A percentile compares a stretch with the other conserved stretches of the same genome.
Evolutionary conservation across 2,797 vertebrate species (phyloP).

Genomic region (Danio tinwini): DNA sequence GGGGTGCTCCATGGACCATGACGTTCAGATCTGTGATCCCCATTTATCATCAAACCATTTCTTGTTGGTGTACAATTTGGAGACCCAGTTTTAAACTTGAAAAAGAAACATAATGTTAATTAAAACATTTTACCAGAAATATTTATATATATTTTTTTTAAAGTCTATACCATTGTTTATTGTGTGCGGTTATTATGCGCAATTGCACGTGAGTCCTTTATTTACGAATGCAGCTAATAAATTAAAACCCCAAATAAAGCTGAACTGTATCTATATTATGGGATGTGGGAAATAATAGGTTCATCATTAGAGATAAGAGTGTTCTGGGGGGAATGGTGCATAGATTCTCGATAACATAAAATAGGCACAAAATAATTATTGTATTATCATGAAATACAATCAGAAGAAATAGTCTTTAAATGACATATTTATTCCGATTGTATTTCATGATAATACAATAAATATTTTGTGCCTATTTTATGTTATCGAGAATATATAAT

Average conservation of each 20-base stretch:
- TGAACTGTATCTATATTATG: too few relatives aligned
- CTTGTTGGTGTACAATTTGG: background rate
- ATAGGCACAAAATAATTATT: too few relatives aligned
- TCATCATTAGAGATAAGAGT: background rate
- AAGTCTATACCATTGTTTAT: background rate
- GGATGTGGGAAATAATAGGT: background rate
- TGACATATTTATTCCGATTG: too few relatives aligned
- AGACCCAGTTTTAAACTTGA: background rate
- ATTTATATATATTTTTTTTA: too few relatives aligned
- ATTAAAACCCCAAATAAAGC: background rate
- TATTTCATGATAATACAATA: too few relatives aligned
- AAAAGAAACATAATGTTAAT: background rate
- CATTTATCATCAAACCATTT: background rate
- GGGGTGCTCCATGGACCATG: constrained; percentile 54
- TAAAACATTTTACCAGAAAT: background rate
- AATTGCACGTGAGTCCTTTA: too few relatives aligned
- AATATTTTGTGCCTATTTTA: too few relatives aligned
- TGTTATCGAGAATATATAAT: too few relatives aligned
- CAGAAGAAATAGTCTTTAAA: too few relatives aligned
- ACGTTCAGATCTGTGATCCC: constrained; percentile 28
- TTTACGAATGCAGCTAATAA: background rate
- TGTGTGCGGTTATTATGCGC: background rate
- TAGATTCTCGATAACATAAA: too few relatives aligned
- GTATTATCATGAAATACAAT: too few relatives aligned
- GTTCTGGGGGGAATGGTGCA: too few relatives aligned